A percentile compares a stretch with the other conserved stretches of the same genome.
Conservation (phyloP, 2,888 invertebrate species). For the Drosophila birchii region DNA sequence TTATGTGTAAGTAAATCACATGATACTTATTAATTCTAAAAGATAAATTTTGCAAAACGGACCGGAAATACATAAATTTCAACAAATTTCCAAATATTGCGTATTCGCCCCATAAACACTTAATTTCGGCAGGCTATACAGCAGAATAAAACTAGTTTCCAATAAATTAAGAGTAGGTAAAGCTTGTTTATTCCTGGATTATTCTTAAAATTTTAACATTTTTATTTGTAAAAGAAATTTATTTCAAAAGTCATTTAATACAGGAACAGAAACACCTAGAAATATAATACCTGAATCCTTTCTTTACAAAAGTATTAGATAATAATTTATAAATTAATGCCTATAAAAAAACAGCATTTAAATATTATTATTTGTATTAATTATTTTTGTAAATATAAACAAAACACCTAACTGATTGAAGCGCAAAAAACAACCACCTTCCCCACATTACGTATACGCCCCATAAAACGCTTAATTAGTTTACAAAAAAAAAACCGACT, state of each 20-base stretch:
- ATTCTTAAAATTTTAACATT: background rate
- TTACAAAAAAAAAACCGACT: background rate
- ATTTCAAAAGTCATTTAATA: background rate
- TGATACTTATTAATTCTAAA: too few species aligned
- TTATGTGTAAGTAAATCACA: too few species aligned
- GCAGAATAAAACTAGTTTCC: too few species aligned
- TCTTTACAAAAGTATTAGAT: background rate
- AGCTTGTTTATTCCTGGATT: background rate
- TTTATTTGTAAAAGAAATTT: background rate
- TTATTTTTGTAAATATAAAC: background rate
- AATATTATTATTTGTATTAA: background rate
- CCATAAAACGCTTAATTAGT: slow-evolving; percentile 70
- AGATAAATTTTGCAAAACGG: too few species aligned
- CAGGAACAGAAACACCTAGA: background rate
- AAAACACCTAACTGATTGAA: background rate
- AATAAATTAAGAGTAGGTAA: background rate
- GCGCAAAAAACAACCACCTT: background rate
- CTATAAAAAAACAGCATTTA: background rate
- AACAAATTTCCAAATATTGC: background rate
- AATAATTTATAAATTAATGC: background rate
- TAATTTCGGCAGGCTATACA: too few species aligned
- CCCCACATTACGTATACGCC: slow-evolving; percentile 58
- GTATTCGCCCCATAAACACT: background rate
- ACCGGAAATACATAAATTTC: too few species aligned
- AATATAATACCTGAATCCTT: background rate